phyloP scores from a whole-genome alignment of 2,113 vertebrate genomes.

The Galbula dea region DNA sequence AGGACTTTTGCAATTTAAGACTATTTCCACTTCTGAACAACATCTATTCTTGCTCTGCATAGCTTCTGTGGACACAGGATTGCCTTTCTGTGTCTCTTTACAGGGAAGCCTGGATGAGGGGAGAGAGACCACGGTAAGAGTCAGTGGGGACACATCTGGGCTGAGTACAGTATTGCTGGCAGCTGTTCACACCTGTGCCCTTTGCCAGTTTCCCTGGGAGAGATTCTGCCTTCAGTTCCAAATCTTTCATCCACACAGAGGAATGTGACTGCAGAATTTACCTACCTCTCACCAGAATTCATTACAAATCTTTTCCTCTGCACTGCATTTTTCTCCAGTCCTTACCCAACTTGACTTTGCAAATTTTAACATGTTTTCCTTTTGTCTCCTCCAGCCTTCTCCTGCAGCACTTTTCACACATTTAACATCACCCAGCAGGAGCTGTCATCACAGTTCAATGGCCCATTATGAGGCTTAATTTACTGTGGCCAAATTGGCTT shows the following conservation, averaged over 20 bases:
- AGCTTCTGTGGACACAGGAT: neutral
- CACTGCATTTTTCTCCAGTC: neutral
- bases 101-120: neutral
- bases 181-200: neutral
- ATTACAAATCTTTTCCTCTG: neutral
- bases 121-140: neutral
- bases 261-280: neutral
- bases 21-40: neutral
- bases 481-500: neutral
- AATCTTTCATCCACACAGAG: neutral
- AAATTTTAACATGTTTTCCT: neutral
- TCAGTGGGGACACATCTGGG: neutral
- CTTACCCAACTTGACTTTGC: neutral
- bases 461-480: neutral
- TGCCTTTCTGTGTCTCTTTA: neutral
- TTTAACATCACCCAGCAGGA: slow-evolving; percentile 15
- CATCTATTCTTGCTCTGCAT: neutral
- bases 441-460: slow-evolving; percentile 22
- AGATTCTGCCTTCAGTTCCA: neutral
- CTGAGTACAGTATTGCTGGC: neutral
- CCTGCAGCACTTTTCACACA: neutral
- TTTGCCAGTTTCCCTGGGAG: neutral
- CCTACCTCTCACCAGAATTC: neutral
- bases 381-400: neutral
- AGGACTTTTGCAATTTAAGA: neutral